Percentiles rank a stretch among this genome's conserved stretches.
Evolutionary conservation across 2,113 vertebrate genomes (phyloP).

Genomic region (Salvelinus fontinalis): DNA sequence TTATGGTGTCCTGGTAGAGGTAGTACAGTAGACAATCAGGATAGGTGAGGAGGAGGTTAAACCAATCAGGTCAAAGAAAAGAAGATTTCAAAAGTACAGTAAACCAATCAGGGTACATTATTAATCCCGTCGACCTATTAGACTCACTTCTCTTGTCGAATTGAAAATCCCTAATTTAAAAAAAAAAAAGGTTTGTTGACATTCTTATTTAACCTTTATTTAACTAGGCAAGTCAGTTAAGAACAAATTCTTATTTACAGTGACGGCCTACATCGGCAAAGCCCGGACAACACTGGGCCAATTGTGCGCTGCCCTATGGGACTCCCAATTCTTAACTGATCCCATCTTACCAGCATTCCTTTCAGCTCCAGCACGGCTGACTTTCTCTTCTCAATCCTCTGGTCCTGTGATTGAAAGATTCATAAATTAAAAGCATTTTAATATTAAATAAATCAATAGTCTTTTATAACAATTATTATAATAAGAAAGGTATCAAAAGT

Average conservation of each 20-base stretch:
- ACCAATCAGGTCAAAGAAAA: not conserved
- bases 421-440: not conserved
- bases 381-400: slow-evolving; percentile 65
- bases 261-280: too few species aligned
- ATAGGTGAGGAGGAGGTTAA: not conserved
- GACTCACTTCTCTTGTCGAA: too few species aligned
- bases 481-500: not conserved
- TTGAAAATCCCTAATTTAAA: too few species aligned
- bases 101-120: not conserved
- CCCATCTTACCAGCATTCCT: slow-evolving; percentile 74
- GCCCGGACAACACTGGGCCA: too few species aligned
- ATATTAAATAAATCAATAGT: not conserved
- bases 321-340: not conserved
- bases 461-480: not conserved
- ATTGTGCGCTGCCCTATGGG: too few species aligned
- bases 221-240: too few species aligned
- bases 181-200: too few species aligned
- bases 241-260: too few species aligned
- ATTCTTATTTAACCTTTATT: too few species aligned
- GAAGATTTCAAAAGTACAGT: not conserved
- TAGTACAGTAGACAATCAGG: too few species aligned
- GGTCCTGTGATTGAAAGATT: slow-evolving; percentile 52
- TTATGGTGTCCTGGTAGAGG: slow-evolving; percentile 52
- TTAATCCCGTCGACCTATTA: not conserved
- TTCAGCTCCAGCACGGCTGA: slow-evolving; percentile 76